Evolutionary conservation across 1,140 invertebrate genomes (phyloP).

Genomic region (Temnothorax longispinosus): DNA sequence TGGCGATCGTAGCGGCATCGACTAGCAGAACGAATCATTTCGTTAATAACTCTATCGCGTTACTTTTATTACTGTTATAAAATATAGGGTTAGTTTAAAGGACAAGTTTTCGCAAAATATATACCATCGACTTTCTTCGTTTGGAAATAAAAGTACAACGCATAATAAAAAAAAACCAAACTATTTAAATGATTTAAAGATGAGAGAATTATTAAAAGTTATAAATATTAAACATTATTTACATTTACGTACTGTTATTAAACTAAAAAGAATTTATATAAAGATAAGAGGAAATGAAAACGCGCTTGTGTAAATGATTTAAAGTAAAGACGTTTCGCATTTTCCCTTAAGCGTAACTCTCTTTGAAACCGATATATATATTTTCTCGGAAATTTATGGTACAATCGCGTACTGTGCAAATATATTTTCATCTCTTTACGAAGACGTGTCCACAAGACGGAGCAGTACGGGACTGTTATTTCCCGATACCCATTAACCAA

Average conservation of each 20-base stretch:
- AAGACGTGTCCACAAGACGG: slow-evolving; percentile 4
- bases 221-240: slow-evolving; percentile 25
- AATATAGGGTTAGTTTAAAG: slow-evolving; percentile 27
- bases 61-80: slow-evolving; percentile 20
- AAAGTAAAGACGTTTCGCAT: background rate
- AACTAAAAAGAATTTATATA: slow-evolving; percentile 13
- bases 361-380: background rate
- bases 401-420: background rate
- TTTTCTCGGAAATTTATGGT: slow-evolving; percentile 1
- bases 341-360: slow-evolving; percentile 15
- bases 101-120: background rate
- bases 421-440: slow-evolving; percentile 17
- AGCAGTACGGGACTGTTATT: slow-evolving; percentile 10
- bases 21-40: slow-evolving; percentile 20
- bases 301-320: background rate
- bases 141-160: background rate
- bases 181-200: slow-evolving; percentile 20
- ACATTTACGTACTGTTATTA: slow-evolving; percentile 5
- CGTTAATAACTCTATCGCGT: background rate
- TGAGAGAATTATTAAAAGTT: slow-evolving; percentile 10
- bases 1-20: slow-evolving; percentile 6
- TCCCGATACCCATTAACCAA: background rate
- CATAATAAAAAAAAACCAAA: background rate
- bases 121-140: background rate
- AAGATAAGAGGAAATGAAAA: slow-evolving; percentile 1